These are phyloP conservation scores for Metridium senile DNA, from an alignment of 92 coral and sea anemone species.

Conservation along the genomic window DNA sequence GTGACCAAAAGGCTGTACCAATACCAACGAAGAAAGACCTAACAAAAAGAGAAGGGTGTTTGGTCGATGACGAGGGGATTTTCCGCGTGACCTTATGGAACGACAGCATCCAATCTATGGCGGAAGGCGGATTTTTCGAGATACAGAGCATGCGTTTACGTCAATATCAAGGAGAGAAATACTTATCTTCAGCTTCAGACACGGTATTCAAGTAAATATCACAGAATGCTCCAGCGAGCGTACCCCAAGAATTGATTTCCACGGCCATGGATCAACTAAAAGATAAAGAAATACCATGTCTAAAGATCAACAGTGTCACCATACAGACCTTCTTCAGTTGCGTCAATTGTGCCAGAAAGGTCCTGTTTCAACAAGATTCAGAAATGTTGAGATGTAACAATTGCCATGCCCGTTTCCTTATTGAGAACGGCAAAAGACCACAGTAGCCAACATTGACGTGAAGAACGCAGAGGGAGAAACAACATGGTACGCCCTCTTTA, in stretches of 20 bases:
- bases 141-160: constrained; percentile 46
- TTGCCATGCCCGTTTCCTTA: constrained; percentile 27
- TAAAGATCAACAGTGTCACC: constrained; percentile 11
- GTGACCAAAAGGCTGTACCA: too few relatives aligned
- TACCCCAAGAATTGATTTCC: background rate
- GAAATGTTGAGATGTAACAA: constrained; percentile 36
- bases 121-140: constrained; percentile 35
- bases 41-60: constrained; percentile 50
- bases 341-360: constrained; percentile 27
- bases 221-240: constrained; percentile 5
- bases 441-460: too few relatives aligned
- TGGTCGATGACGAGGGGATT: constrained; percentile 47
- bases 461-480: too few relatives aligned
- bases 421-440: constrained; percentile 13
- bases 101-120: constrained; percentile 30
- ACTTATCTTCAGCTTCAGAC: constrained; percentile 26
- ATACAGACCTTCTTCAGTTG: constrained; percentile 17
- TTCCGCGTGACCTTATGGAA: constrained; percentile 56
- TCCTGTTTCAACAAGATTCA: constrained; percentile 23
- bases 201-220: constrained; percentile 22
- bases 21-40: constrained; percentile 50
- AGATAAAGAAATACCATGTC: background rate
- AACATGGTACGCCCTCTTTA: too few relatives aligned
- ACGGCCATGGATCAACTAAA: background rate
- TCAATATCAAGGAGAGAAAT: constrained; percentile 55